Percentiles rank a stretch among this genome's conserved stretches.
Evolutionary conservation across 2,113 vertebrate species (phyloP).

Genomic region (Scalopus aquaticus): DNA sequence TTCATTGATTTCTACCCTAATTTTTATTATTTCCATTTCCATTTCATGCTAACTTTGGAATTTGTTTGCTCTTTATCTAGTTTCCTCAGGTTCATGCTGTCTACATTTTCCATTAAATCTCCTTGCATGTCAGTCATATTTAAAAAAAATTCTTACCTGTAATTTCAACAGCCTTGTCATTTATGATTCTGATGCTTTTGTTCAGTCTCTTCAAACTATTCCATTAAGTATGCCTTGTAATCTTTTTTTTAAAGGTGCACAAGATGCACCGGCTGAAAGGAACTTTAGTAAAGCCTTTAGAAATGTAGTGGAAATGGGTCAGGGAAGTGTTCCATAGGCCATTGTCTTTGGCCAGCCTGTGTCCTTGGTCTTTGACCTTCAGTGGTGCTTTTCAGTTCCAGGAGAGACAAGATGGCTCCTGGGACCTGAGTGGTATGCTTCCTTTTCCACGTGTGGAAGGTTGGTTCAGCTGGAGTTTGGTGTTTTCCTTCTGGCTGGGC

Average conservation of each 20-base stretch:
- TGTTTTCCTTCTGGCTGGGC: background rate
- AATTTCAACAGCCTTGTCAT: no score
- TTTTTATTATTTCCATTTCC: background rate
- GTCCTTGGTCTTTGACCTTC: background rate
- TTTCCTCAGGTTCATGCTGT: background rate
- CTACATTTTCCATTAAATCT: background rate
- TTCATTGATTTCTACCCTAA: no score
- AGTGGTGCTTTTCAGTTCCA: background rate
- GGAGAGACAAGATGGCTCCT: background rate
- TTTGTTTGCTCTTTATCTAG: background rate
- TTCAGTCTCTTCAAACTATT: background rate
- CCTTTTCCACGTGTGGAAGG: no score
- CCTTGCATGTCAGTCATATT: background rate
- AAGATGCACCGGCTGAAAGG: no score
- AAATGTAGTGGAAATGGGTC: no score
- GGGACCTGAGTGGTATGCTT: background rate
- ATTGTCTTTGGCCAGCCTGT: background rate
- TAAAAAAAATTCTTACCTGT: no score
- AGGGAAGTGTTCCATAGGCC: no score
- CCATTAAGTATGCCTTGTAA: no score
- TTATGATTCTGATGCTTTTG: background rate
- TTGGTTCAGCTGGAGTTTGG: background rate
- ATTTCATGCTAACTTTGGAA: background rate
- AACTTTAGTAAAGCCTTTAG: no score
- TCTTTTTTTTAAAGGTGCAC: no score